Evolutionary conservation across 2,113 vertebrate genomes (phyloP), one percentile per base, ranked within the genome.

Genomic region (Odontesthes bonariensis): DNA sequence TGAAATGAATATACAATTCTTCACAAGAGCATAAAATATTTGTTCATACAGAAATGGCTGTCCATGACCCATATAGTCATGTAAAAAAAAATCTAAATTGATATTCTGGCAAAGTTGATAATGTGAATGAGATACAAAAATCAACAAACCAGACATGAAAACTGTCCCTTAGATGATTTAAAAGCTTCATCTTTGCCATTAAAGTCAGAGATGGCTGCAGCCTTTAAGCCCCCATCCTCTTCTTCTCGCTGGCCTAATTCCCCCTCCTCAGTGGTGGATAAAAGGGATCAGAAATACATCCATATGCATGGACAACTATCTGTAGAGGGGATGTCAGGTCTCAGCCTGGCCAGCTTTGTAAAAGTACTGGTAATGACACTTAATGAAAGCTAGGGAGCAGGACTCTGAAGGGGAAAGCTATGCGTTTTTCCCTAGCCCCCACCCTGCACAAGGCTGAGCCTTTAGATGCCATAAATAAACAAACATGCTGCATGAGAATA

Each of bases 351-450:
- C 81, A 84, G 86, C 83, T 81, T 73, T 78, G 73, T 78, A 71
- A 92, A 91, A 92, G 86, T 86, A 88, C 86, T 81, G 70, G 86
- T 93, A 92, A 94, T 94, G 91, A 92, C 90, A 92, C 88, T 90
- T 94, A 93, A 94, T 93, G 88, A 91, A 93, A 90, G 86, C 83
- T 72, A 54, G 84, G 85, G 85, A 91, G 81, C 65, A 40, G 40
- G 78, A 85, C 81, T 68, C 76, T 62, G 69, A 76, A 72, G 54
- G 75, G 83, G 76, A 76, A 77, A 82, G 75, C 73, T 75, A 73
- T 52, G 32, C 38, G 63, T 49, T 38, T 76, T 82, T 82, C 81
- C 63, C 65, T 56, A 64, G 61, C 82, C 73, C 83, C 66, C 42
- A 40, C 23, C 68, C 65, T 8, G 51, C 75, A 79, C 51, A 70